Percentiles rank a stretch among this genome's conserved stretches.
phyloP scores from a whole-genome alignment of 1,140 invertebrate genomes.

The Agrilus planipennis region DNA sequence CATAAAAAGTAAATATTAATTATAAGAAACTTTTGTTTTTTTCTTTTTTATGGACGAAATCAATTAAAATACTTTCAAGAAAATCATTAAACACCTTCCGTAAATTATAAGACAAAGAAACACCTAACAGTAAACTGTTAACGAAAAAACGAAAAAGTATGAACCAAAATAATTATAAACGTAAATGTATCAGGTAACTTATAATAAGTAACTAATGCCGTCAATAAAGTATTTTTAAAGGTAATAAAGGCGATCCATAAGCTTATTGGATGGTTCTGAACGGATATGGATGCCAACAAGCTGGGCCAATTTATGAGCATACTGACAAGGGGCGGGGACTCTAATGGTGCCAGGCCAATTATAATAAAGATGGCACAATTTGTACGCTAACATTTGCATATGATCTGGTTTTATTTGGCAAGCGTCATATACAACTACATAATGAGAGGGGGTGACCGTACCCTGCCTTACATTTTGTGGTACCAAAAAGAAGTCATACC shows the following conservation, averaged over 20 bases:
- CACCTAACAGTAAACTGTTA: no score
- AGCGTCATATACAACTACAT: conserved; percentile 68
- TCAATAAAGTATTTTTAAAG: no score
- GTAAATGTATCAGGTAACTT: no score
- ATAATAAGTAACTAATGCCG: no score
- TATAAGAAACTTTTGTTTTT: no score
- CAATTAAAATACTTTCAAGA: no score
- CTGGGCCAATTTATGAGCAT: conserved; percentile 75
- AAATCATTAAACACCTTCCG: no score
- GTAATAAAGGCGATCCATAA: conserved; percentile 55
- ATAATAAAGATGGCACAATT: conserved; percentile 87
- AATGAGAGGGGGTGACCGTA: conserved; percentile 81
- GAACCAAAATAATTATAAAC: no score
- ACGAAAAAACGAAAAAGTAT: no score
- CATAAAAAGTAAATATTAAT: no score
- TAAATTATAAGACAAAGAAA: no score
- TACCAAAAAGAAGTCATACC: conserved; percentile 77
- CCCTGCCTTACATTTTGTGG: conserved; percentile 72
- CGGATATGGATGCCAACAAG: conserved; percentile 63
- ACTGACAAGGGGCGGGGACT: conserved; percentile 84
- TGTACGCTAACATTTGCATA: conserved; percentile 76
- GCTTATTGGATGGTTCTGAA: conserved; percentile 39
- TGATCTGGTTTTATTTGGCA: conserved; percentile 64
- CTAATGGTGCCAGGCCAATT: conserved; percentile 89
- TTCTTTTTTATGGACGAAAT: no score